Evolutionary conservation across 2,797 vertebrate genomes (phyloP), one percentile per base, ranked within the genome.

Genomic region (Enteromius mattozi): DNA sequence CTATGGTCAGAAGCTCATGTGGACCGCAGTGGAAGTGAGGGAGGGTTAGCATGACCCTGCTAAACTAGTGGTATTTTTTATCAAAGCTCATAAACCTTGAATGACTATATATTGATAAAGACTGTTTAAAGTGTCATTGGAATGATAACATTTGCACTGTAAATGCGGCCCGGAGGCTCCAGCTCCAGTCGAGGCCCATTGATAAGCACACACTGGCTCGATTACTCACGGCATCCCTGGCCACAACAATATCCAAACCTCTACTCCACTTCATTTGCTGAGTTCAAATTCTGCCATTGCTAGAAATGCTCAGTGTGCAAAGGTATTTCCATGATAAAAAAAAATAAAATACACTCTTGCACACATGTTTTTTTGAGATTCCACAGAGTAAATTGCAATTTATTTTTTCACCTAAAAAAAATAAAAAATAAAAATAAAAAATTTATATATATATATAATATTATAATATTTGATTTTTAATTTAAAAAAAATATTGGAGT

Each of bases 71-170:
- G 94, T 95, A 94, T 96, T 96, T 95, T 98, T 98, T 98, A 99
- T 99, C 98, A 96, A 96, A 92, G 95, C 96, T 97, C 97, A 97
- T 99, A 98, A 99, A 99, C 96, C 94, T 96, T 97, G 97, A 98
- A 97, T 97, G 97, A 98, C 95, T 95, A 96, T 96, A 96, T 96
- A 97, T 95, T 89, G 97, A 99, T 98, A 99, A 99, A 96, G 93
- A 91, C 95, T 97, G 96, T 98, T 98, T 98, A 97, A 98, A 97
- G 96, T 97, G 96, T 96, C 96, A 95, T 97, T 94, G 95, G 94
- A 94, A 92, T 66, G 96, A 98, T 97, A 99, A 97, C 96, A 94
- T 90, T 96, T 95, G 94, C 93, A 95, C 95, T 96, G 94, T 95
- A 95, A 96, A 96, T 95, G 94, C 88, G 89, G 89, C 92, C 89